phyloP scores from a whole-genome alignment of 1,140 invertebrate genomes.

The Bicyclus anynana region DNA sequence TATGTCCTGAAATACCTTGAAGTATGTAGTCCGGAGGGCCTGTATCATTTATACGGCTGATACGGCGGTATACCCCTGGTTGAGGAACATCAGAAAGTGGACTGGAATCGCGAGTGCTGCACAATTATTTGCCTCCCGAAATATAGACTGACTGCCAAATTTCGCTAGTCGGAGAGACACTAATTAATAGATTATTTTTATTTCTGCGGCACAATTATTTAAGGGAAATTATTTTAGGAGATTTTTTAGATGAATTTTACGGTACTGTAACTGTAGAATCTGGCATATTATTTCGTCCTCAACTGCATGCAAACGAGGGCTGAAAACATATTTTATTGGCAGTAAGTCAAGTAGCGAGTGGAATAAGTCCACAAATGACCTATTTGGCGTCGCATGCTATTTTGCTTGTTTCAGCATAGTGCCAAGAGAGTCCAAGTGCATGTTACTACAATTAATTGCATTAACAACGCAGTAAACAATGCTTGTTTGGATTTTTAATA shows the following conservation, averaged over 20 bases:
- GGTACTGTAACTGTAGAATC: neutral
- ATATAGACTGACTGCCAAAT: too few relatives aligned
- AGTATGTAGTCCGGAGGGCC: too few relatives aligned
- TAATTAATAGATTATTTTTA: too few relatives aligned
- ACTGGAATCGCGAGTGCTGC: too few relatives aligned
- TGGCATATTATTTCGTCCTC: neutral
- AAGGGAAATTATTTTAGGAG: too few relatives aligned
- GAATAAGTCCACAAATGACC: slow-evolving; percentile 11
- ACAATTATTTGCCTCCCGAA: too few relatives aligned
- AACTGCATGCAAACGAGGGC: neutral
- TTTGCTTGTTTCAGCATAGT: neutral
- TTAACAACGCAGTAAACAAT: neutral
- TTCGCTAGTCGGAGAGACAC: too few relatives aligned
- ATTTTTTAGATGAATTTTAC: neutral
- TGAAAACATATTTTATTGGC: slow-evolving; percentile 11
- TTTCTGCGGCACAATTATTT: too few relatives aligned
- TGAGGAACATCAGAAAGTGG: too few relatives aligned
- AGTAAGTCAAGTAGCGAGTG: slow-evolving; percentile 10
- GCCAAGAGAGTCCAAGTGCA: neutral
- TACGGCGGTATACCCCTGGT: too few relatives aligned
- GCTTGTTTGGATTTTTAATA: neutral
- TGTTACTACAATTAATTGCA: neutral
- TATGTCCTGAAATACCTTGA: too few relatives aligned
- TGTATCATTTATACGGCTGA: too few relatives aligned
- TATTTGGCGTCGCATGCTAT: slow-evolving; percentile 8